Percentiles rank a stretch among this genome's conserved stretches.
These are phyloP conservation scores for Tupaia chinensis DNA, from an alignment of 2,113 vertebrate species.

Conservation along the genomic window DNA sequence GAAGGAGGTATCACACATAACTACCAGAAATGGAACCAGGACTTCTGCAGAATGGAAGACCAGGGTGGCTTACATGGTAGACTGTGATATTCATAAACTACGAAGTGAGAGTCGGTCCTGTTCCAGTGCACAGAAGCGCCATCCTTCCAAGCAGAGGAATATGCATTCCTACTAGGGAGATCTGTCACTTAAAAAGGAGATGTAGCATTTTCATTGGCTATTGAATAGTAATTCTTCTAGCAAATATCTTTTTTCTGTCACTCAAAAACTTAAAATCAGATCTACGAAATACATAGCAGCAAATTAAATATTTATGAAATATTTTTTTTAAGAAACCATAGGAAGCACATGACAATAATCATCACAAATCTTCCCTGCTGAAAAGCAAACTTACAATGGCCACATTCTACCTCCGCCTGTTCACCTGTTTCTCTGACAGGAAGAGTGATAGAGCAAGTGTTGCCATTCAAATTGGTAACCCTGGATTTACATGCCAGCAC, in stretches of 20 bases:
- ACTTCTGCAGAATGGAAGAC: background rate
- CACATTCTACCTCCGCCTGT: background rate
- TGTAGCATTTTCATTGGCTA: background rate
- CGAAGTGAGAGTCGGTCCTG: background rate
- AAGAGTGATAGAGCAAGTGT: background rate
- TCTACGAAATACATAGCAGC: background rate
- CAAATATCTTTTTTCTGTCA: background rate
- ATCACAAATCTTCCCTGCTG: background rate
- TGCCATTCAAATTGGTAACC: background rate
- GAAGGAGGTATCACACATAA: background rate
- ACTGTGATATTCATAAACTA: background rate
- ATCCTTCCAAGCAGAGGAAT: background rate
- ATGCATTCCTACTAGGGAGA: background rate
- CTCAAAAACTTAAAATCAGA: background rate
- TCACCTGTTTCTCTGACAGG: background rate
- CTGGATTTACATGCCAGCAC: background rate
- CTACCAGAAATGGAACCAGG: background rate
- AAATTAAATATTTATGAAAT: conserved; percentile 15
- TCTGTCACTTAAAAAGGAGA: background rate
- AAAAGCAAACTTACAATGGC: background rate
- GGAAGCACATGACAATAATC: background rate
- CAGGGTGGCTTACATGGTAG: background rate
- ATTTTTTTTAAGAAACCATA: background rate
- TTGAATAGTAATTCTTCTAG: background rate
- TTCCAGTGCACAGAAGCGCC: background rate